Evolutionary conservation across 2,888 invertebrate species (phyloP), one percentile per base, ranked within the genome.

Genomic region (Subacronicta megacephala): DNA sequence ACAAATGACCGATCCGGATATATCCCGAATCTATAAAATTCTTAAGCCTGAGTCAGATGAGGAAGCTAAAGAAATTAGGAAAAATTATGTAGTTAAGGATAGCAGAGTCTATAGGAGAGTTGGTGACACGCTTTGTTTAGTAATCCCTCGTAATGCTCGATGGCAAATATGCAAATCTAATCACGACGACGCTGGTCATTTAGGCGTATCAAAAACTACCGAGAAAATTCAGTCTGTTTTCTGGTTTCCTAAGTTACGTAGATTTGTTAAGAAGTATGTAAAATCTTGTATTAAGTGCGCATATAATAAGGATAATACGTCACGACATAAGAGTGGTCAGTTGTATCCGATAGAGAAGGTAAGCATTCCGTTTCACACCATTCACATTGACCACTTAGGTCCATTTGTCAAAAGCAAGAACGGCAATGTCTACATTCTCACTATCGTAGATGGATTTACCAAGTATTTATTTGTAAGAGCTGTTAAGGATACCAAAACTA

Each of bases 111-210:
- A 57, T 36, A 40, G 57, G 4, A 40, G 17, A 10, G 29, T 51
- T 16, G 51, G 7, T 7, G 41, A 45, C 1, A n/a, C 37, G 7
- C 9, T 40, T 0, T 10, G 40, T 12, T 31, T 50, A 15, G 57
- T 58, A 2, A 26, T 52, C 2, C 58, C 54, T n/a, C 15, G 23
- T 1, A 17, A n/a, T 18, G 46, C 54, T 2, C 16, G 54, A 2
- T 54, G 40, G 41, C 54, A 44, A 46, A 18, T 54, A 7, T 54
- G 54, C 16, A 7, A 10, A 1, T 6, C 16, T 3, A 51, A 51
- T 18, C 58, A 59, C 16, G 58, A 59, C 38, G 53, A 59, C 1
- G 20, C 33, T n/a, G 58, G 58, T 10, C 58, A 59, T 20, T 42
- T 40, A 5, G 58, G 52, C 10, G 4, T 33, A 15, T n/a, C 46